A percentile compares a stretch with the other conserved stretches of the same genome.
Evolutionary conservation across 35 echinoderm and acorn worm species (phyloP).

Genomic region (Ptychodera flava): DNA sequence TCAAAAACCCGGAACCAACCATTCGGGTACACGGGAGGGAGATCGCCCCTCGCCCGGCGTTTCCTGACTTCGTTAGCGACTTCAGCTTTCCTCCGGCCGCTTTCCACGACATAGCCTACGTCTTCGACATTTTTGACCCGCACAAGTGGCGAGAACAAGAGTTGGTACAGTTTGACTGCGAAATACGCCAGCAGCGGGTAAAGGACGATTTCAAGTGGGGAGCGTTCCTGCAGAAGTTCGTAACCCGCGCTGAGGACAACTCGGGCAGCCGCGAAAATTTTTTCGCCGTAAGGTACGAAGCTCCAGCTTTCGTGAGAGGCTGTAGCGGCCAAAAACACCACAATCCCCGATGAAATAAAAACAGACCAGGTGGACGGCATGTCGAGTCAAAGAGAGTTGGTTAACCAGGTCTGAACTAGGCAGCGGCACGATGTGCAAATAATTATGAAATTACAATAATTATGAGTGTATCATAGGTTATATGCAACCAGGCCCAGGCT

Average conservation of each 20-base stretch:
- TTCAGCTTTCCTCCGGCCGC: slow-evolving; percentile 22
- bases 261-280: neutral
- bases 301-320: neutral
- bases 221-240: neutral
- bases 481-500: too few relatives aligned
- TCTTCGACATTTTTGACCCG: slow-evolving; percentile 27
- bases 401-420: too few relatives aligned
- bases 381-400: too few relatives aligned
- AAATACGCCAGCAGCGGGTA: slow-evolving; percentile 13
- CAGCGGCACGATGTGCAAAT: too few relatives aligned
- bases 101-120: slow-evolving; percentile 43
- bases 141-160: slow-evolving; percentile 29
- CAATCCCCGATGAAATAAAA: neutral
- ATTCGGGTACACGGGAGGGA: slow-evolving; percentile 70
- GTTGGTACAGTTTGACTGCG: slow-evolving; percentile 5
- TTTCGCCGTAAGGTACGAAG: neutral
- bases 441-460: too few relatives aligned
- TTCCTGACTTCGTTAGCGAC: slow-evolving; percentile 41
- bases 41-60: slow-evolving; percentile 29
- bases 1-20: slow-evolving; percentile 56
- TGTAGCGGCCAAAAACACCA: neutral
- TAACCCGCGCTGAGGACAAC: neutral
- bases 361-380: neutral
- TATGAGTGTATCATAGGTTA: too few relatives aligned
- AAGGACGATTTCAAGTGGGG: neutral